A percentile compares a stretch with the other conserved stretches of the same genome.
These are phyloP conservation scores for Lithobates sylvaticus DNA, from an alignment of 2,797 vertebrate species.

Conservation along the genomic window DNA sequence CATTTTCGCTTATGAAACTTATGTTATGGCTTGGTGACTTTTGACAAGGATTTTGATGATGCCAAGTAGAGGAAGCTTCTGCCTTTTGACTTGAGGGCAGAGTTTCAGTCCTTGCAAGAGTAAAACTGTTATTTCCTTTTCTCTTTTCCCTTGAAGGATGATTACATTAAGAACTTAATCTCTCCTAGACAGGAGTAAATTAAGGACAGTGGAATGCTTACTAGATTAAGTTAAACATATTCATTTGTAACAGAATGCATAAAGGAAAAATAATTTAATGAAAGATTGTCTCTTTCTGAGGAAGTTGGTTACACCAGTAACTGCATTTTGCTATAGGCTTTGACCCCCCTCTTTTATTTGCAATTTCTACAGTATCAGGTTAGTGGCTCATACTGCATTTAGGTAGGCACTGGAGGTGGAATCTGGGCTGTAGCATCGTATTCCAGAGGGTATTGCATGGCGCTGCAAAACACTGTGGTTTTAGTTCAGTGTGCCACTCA, in stretches of 20 bases:
- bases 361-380: neutral
- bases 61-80: constrained; percentile 20
- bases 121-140: constrained; percentile 53
- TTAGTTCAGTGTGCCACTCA: too few species aligned
- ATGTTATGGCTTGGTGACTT: constrained; percentile 14
- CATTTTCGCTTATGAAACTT: too few species aligned
- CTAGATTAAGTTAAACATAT: constrained; percentile 49
- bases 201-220: constrained; percentile 54
- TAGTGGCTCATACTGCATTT: neutral
- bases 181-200: constrained; percentile 56
- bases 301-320: neutral
- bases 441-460: too few species aligned
- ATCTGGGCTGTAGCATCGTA: too few species aligned
- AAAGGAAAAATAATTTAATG: constrained; percentile 26
- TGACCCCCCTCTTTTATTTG: neutral
- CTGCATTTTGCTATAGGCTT: neutral
- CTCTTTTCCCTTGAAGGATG: constrained; percentile 54
- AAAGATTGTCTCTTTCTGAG: constrained; percentile 1
- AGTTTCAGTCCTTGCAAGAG: constrained; percentile 36
- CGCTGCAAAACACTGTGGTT: too few species aligned
- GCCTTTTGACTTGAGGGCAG: constrained; percentile 36
- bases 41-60: constrained; percentile 1
- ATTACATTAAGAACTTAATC: constrained; percentile 52
- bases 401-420: too few species aligned
- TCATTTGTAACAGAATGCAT: constrained; percentile 41